These are phyloP conservation scores for Drosophila hawaiiensis DNA, from an alignment of 2,888 invertebrate species.

Conservation along the genomic window DNA sequence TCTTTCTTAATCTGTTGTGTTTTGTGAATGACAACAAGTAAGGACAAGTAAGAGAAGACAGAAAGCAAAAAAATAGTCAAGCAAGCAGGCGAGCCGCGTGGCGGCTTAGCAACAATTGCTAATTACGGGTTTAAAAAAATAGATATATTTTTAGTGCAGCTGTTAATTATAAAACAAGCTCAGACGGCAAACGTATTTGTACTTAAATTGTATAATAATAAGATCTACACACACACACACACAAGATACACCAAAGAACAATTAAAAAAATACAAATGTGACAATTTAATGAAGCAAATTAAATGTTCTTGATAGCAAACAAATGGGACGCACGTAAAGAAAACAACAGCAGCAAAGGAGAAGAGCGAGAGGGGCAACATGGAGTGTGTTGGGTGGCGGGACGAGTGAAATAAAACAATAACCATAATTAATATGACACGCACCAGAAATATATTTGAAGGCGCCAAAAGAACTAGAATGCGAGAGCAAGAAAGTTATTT, in stretches of 20 bases:
- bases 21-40: slow-evolving; percentile 18
- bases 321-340: slow-evolving; percentile 63
- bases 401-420: slow-evolving; percentile 48
- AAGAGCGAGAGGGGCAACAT: background rate
- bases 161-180: slow-evolving; percentile 59
- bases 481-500: slow-evolving; percentile 13
- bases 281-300: slow-evolving; percentile 74
- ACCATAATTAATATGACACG: slow-evolving; percentile 67
- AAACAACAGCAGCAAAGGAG: slow-evolving; percentile 37
- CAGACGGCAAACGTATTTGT: slow-evolving; percentile 9
- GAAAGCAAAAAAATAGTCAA: slow-evolving; percentile 4
- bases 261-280: slow-evolving; percentile 61
- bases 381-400: background rate
- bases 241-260: slow-evolving; percentile 7
- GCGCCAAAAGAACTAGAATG: background rate
- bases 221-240: slow-evolving; percentile 6
- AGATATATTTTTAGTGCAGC: slow-evolving; percentile 41
- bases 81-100: background rate
- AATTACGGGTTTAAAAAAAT: slow-evolving; percentile 48
- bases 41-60: slow-evolving; percentile 21
- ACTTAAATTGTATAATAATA: background rate
- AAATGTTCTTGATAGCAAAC: slow-evolving; percentile 72
- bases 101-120: slow-evolving; percentile 49
- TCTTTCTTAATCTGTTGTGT: background rate
- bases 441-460: slow-evolving; percentile 46